These are phyloP conservation scores for Cygnus atratus DNA, from an alignment of 2,113 vertebrate genomes.

Conservation along the genomic window DNA sequence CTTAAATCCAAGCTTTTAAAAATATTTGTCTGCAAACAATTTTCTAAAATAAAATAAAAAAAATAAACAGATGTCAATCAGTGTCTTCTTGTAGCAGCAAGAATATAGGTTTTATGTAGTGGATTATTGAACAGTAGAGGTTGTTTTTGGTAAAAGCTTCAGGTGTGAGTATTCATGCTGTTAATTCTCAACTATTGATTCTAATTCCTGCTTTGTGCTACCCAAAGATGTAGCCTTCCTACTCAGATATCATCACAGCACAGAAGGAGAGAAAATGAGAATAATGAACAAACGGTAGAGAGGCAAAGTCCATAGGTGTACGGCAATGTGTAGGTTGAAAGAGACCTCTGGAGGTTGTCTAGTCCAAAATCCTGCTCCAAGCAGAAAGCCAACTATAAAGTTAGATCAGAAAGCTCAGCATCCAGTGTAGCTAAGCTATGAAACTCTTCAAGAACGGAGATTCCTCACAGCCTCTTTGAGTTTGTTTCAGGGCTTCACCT, in stretches of 20 bases:
- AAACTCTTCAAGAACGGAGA: background rate
- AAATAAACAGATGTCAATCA: background rate
- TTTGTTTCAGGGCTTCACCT: background rate
- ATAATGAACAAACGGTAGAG: background rate
- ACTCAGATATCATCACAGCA: background rate
- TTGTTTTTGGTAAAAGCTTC: background rate
- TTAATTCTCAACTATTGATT: background rate
- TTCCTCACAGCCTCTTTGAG: background rate
- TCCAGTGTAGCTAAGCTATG: accelerated
- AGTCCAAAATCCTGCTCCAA: background rate
- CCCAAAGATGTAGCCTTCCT: background rate
- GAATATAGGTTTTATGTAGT: background rate
- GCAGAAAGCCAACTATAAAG: background rate
- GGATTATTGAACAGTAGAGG: background rate
- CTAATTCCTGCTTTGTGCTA: background rate
- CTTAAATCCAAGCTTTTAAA: background rate
- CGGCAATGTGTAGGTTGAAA: background rate
- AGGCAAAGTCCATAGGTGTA: background rate
- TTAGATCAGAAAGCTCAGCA: background rate
- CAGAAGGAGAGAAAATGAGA: background rate
- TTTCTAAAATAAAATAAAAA: background rate
- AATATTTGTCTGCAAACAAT: background rate
- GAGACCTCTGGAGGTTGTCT: background rate
- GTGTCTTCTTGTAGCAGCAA: background rate
- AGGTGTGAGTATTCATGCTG: background rate